Conservation (phyloP, 2,113 vertebrate genomes). For the Cettia cetti region DNA sequence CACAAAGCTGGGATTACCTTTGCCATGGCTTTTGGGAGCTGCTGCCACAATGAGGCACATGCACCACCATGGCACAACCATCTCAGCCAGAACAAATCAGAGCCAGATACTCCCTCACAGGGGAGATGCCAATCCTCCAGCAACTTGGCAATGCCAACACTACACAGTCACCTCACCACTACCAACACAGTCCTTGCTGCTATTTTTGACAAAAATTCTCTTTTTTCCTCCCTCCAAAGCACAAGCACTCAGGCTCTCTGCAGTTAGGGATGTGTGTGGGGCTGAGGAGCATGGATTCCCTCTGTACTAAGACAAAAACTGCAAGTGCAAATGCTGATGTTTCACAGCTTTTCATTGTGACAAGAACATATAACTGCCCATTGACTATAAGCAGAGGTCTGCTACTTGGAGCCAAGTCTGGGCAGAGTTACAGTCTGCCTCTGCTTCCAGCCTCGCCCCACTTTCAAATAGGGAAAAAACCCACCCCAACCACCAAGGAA, state of each 20-base stretch:
- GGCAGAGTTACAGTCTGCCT: neutral
- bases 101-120: neutral
- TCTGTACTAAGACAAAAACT: neutral
- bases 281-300: neutral
- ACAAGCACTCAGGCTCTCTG: neutral
- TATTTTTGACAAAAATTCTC: neutral
- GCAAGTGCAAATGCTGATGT: slow-evolving; percentile 29
- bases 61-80: neutral
- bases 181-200: accelerated
- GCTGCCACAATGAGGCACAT: neutral
- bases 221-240: neutral
- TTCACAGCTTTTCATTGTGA: slow-evolving; percentile 36
- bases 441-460: slow-evolving; percentile 20
- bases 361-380: neutral
- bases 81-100: neutral
- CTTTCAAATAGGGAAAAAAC: neutral
- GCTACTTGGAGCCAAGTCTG: neutral
- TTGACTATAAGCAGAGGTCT: slow-evolving; percentile 2
- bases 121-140: neutral
- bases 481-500: slow-evolving; percentile 15
- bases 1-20: neutral
- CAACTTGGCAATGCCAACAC: accelerated
- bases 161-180: neutral
- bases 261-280: neutral
- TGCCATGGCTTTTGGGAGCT: neutral